A percentile compares a stretch with the other conserved stretches of the same genome.
These are phyloP conservation scores for Athrips mouffetella DNA, from an alignment of 2,888 invertebrate species.

Conservation along the genomic window DNA sequence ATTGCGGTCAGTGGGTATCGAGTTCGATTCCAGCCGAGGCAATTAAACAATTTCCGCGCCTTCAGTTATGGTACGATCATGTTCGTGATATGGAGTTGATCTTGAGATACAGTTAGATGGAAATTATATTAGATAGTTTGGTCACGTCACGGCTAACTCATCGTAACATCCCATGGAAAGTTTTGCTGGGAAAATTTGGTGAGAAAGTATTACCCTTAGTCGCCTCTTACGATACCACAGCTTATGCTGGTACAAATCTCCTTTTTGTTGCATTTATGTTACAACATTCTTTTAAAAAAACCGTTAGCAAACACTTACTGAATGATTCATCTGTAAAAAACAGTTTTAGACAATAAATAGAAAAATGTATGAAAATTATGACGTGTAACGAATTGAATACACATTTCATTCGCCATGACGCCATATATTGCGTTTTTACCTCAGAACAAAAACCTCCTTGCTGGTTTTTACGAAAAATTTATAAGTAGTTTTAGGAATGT, in stretches of 20 bases:
- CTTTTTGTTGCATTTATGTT: no score
- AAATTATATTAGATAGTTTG: not conserved
- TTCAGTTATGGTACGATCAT: slow-evolving; percentile 9
- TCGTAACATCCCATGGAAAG: no score
- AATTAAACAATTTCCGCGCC: slow-evolving; percentile 41
- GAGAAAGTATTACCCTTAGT: no score
- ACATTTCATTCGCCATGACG: slow-evolving; percentile 18
- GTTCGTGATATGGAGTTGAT: not conserved
- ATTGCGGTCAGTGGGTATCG: slow-evolving; percentile 45
- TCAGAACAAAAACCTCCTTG: no score
- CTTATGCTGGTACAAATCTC: no score
- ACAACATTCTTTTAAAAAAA: no score
- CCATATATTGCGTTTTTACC: slow-evolving; percentile 26
- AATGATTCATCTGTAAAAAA: no score
- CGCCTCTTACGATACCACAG: no score
- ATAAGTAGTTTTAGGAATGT: not conserved
- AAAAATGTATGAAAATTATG: slow-evolving; percentile 15
- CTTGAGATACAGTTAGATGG: not conserved
- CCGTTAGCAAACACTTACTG: no score
- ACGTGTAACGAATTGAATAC: slow-evolving; percentile 17
- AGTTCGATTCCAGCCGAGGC: slow-evolving; percentile 37
- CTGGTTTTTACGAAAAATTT: no score
- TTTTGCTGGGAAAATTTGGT: no score
- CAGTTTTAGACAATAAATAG: not conserved
- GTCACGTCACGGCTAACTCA: no score